Conservation (phyloP, 2,113 vertebrate species). For the Pluvialis apricaria region DNA sequence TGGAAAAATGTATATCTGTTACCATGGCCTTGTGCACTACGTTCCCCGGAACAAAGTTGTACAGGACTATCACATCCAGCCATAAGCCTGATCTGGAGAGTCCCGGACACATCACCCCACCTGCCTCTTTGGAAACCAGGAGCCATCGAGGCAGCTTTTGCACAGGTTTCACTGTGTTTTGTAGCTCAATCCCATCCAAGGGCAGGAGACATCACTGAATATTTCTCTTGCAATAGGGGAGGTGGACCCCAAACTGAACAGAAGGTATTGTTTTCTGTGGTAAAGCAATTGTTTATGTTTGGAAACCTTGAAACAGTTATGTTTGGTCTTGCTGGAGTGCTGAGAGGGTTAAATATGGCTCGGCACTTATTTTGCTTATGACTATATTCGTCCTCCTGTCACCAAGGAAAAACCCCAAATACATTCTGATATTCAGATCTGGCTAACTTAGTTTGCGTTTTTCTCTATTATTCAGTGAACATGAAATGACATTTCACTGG, state of each 20-base stretch:
- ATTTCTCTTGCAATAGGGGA: background rate
- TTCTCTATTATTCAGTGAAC: conserved; percentile 33
- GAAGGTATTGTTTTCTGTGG: background rate
- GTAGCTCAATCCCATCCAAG: background rate
- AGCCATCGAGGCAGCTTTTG: background rate
- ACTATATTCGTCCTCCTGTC: background rate
- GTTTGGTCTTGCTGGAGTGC: background rate
- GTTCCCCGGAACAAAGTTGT: background rate
- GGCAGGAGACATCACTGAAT: background rate
- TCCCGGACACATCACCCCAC: background rate
- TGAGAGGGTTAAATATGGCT: conserved; percentile 20
- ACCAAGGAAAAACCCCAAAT: conserved; percentile 2
- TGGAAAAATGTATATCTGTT: background rate
- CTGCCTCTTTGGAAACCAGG: background rate
- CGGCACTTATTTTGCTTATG: background rate
- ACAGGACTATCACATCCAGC: background rate
- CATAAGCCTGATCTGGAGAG: background rate
- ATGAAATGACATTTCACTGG: background rate
- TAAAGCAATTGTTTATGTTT: background rate
- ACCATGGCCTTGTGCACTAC: background rate
- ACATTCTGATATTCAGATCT: conserved; percentile 16
- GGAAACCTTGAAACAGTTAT: background rate
- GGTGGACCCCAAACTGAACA: background rate
- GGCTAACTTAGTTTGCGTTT: conserved; percentile 11
- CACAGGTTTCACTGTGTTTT: background rate